Conservation (phyloP, 2,797 vertebrate genomes). For the Mormyrops attenuatus region DNA sequence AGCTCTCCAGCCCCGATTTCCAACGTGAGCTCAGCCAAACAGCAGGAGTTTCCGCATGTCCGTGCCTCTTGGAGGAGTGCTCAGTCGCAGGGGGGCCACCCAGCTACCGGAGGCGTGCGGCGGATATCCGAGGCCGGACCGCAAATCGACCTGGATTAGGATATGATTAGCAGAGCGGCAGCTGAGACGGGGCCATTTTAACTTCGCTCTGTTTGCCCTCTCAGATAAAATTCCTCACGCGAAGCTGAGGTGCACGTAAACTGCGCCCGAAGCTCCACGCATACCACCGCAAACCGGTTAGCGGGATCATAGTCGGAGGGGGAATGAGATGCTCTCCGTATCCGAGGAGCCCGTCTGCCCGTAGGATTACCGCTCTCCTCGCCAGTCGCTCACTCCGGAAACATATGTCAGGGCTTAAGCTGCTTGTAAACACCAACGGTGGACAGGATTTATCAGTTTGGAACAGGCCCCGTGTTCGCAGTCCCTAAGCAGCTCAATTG, state of each 20-base stretch:
- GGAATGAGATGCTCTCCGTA: constrained; percentile 48
- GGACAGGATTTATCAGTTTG: constrained; percentile 63
- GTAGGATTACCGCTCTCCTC: constrained; percentile 61
- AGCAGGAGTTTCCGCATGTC: neutral
- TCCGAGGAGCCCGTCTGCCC: constrained; percentile 56
- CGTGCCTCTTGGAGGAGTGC: neutral
- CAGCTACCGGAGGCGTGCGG: neutral
- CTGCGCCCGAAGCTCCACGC: constrained; percentile 36
- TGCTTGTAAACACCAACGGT: constrained; percentile 60
- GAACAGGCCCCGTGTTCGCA: constrained; percentile 54
- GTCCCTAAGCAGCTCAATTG: constrained; percentile 48
- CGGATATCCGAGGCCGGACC: neutral
- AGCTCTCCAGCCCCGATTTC: neutral
- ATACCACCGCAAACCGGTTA: constrained; percentile 56
- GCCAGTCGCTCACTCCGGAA: constrained; percentile 63
- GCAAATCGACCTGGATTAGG: constrained; percentile 47
- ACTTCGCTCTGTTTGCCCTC: constrained; percentile 27
- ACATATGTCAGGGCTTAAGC: constrained; percentile 67
- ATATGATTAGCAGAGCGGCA: constrained; percentile 44
- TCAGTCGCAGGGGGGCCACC: neutral
- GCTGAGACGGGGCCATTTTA: constrained; percentile 31
- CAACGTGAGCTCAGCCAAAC: neutral
- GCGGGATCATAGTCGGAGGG: constrained; percentile 43
- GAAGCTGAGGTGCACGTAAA: constrained; percentile 60
- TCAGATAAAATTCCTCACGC: constrained; percentile 49